These are phyloP conservation scores for Pollenia angustigena DNA, from an alignment of 2,888 invertebrate genomes.

Conservation along the genomic window DNA sequence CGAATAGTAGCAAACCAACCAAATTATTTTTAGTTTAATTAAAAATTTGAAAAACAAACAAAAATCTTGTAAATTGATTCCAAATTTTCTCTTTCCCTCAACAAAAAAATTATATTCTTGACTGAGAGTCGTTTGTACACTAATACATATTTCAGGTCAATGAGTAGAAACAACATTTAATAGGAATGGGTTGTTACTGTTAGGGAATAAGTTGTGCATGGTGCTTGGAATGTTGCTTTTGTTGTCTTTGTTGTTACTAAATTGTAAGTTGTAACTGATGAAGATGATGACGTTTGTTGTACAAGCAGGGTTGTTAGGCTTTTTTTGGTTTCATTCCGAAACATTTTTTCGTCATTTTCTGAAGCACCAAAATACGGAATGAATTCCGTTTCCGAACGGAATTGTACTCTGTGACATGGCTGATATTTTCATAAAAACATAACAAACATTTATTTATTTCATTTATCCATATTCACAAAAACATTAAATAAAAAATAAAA, in stretches of 20 bases:
- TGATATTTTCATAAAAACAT: no score
- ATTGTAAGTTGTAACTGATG: constrained; percentile 40
- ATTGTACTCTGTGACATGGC: no score
- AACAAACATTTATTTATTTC: no score
- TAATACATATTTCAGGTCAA: background rate
- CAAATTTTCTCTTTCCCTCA: background rate
- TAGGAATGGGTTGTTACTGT: constrained; percentile 21
- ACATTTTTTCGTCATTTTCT: no score
- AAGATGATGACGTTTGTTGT: constrained; percentile 22
- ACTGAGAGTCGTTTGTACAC: background rate
- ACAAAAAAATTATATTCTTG: constrained; percentile 13
- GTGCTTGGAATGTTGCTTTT: background rate
- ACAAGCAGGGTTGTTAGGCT: no score
- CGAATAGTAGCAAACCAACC: constrained; percentile 29
- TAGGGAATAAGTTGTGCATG: background rate
- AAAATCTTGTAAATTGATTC: background rate
- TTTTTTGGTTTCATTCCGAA: no score
- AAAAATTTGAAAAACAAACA: constrained; percentile 34
- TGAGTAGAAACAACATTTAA: background rate
- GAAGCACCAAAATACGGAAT: no score
- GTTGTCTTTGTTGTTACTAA: background rate
- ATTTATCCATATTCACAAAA: no score
- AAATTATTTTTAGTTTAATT: constrained; percentile 52
- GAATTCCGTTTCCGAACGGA: no score
- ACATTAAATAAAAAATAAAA: no score